phyloP scores from a whole-genome alignment of 1,140 invertebrate species.

The Telenomus remus region DNA sequence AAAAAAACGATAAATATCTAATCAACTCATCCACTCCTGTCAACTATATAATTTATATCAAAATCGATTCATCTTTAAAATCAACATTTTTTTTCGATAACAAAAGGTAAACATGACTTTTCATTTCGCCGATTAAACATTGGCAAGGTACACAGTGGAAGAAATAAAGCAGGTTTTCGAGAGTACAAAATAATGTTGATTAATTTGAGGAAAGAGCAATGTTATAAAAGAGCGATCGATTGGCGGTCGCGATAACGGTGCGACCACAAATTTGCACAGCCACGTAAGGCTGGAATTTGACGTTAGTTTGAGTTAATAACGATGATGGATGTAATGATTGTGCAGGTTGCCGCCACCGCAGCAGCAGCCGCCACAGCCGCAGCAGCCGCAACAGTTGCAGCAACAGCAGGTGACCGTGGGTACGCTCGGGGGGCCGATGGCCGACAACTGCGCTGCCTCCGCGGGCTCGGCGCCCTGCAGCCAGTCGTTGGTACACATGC shows the following conservation, averaged over 20 bases:
- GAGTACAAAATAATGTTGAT: background rate
- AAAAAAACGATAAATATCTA: constrained; percentile 27
- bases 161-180: no score
- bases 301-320: constrained; percentile 44
- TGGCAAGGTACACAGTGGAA: no score
- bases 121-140: no score
- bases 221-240: background rate
- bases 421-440: constrained; percentile 67
- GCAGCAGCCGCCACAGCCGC: constrained; percentile 40
- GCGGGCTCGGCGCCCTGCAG: constrained; percentile 73
- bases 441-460: constrained; percentile 65
- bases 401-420: constrained; percentile 75
- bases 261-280: constrained; percentile 30
- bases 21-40: constrained; percentile 25
- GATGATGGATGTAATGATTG: constrained; percentile 56
- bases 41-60: background rate
- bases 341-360: constrained; percentile 74
- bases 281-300: constrained; percentile 16
- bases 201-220: background rate
- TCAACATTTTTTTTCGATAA: no score
- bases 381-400: constrained; percentile 34
- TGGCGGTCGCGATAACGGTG: constrained; percentile 4
- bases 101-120: no score
- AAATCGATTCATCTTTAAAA: no score
- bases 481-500: constrained; percentile 83